phyloP scores from a whole-genome alignment of 1,140 invertebrate species.

The Notospermus geniculatus region DNA sequence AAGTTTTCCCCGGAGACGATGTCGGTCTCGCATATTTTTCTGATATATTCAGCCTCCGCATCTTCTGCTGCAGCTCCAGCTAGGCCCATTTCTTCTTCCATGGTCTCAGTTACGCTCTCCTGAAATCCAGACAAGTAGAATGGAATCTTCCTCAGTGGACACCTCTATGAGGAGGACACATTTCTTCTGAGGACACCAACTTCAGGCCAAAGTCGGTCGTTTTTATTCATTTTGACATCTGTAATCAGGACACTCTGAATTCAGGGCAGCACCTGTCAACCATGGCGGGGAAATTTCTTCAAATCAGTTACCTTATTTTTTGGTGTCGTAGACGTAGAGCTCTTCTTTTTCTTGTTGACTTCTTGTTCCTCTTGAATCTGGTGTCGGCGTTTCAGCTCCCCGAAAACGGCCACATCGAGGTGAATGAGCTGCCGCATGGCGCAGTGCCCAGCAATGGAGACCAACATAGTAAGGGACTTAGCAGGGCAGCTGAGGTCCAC shows the following conservation, averaged over 20 bases:
- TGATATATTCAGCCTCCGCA: constrained; percentile 79
- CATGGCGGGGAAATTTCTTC: too few species aligned
- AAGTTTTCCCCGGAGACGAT: constrained; percentile 65
- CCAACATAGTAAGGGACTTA: constrained; percentile 63
- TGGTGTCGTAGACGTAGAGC: background rate
- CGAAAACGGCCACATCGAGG: constrained; percentile 74
- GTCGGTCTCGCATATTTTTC: constrained; percentile 73
- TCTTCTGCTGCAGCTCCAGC: constrained; percentile 84
- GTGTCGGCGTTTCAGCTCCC: constrained; percentile 66
- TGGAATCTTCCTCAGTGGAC: too few species aligned
- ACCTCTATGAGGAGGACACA: too few species aligned
- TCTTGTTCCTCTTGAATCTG: background rate
- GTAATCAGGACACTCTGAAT: too few species aligned
- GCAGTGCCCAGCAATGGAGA: constrained; percentile 71
- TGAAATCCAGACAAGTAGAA: too few species aligned
- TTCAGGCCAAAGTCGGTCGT: too few species aligned
- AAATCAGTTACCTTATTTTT: too few species aligned
- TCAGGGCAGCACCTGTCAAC: too few species aligned
- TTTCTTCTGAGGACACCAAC: too few species aligned
- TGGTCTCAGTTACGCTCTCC: constrained; percentile 27
- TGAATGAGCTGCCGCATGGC: constrained; percentile 74
- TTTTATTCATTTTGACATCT: too few species aligned
- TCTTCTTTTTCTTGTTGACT: constrained; percentile 5
- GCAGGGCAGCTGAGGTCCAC: constrained; percentile 13
- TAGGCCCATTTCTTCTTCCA: constrained; percentile 66